These are phyloP conservation scores for Cladopsammia gracilis DNA, from an alignment of 64 coral and sea anemone species.

Conservation along the genomic window DNA sequence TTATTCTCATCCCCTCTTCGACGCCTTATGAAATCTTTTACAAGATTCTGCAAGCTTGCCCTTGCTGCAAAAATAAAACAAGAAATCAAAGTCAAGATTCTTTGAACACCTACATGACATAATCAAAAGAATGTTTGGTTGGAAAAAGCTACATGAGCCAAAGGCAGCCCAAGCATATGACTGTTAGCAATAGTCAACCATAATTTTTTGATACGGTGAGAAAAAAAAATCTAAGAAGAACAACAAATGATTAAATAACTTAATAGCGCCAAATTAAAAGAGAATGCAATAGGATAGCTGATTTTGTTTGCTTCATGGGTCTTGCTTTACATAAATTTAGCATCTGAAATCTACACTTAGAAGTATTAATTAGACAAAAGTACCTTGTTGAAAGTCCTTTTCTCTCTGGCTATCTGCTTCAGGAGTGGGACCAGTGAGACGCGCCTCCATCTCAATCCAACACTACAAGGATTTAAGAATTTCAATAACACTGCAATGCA, in stretches of 20 bases:
- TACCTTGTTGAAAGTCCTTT: slow-evolving; percentile 62
- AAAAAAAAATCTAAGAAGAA: too few species aligned
- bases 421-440: slow-evolving; percentile 42
- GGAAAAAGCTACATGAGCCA: too few species aligned
- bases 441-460: slow-evolving; percentile 57
- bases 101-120: not conserved
- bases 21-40: slow-evolving; percentile 6
- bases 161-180: too few species aligned
- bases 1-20: not conserved
- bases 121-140: not conserved
- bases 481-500: not conserved
- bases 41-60: not conserved
- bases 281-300: too few species aligned
- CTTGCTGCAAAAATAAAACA: slow-evolving; percentile 8
- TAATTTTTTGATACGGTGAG: too few species aligned
- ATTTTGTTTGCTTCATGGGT: too few species aligned
- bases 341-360: too few species aligned
- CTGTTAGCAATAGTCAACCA: too few species aligned
- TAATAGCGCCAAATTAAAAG: too few species aligned
- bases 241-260: too few species aligned
- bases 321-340: too few species aligned
- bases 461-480: slow-evolving; percentile 6
- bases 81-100: not conserved
- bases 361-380: not conserved
- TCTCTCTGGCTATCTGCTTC: slow-evolving; percentile 42